A percentile compares a stretch with the other conserved stretches of the same genome.
Evolutionary conservation across 2,113 vertebrate species (phyloP).

Genomic region (Eleginops maclovinus): DNA sequence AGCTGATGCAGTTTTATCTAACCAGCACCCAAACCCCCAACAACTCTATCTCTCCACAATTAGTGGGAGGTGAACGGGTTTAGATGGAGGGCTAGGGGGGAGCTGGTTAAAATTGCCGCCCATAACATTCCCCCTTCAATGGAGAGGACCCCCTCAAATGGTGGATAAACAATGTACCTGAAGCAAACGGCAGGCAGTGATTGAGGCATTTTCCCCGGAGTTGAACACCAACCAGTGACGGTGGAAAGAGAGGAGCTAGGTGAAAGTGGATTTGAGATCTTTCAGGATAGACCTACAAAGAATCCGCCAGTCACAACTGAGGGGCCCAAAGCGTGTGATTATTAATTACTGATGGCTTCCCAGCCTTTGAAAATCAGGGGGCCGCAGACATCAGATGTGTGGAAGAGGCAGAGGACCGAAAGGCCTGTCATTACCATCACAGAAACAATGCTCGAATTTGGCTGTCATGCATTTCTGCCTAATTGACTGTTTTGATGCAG

Average conservation of each 20-base stretch:
- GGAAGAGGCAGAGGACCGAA: conserved; percentile 64
- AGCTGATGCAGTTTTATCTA: conserved; percentile 33
- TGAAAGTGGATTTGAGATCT: conserved; percentile 59
- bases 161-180: conserved; percentile 57
- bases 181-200: conserved; percentile 33
- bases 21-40: conserved; percentile 24
- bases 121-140: conserved; percentile 37
- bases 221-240: conserved; percentile 7
- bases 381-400: conserved; percentile 75
- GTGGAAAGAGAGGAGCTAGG: conserved; percentile 45
- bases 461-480: conserved; percentile 85
- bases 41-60: conserved; percentile 44
- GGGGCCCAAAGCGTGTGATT: conserved; percentile 72
- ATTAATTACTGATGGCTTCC: conserved; percentile 80
- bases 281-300: conserved; percentile 60
- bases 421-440: conserved; percentile 79
- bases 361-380: conserved; percentile 70
- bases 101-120: conserved; percentile 28
- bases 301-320: conserved; percentile 63
- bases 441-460: conserved; percentile 82
- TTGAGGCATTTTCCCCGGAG: conserved; percentile 19
- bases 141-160: conserved; percentile 46
- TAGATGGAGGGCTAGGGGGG: conserved; percentile 42
- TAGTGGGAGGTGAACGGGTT: conserved; percentile 63
- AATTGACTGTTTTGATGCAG: conserved; percentile 84